Base-by-base conservation (phyloP, 2,797 vertebrate genomes). In the Hypotaenidia okinawae region DNA sequence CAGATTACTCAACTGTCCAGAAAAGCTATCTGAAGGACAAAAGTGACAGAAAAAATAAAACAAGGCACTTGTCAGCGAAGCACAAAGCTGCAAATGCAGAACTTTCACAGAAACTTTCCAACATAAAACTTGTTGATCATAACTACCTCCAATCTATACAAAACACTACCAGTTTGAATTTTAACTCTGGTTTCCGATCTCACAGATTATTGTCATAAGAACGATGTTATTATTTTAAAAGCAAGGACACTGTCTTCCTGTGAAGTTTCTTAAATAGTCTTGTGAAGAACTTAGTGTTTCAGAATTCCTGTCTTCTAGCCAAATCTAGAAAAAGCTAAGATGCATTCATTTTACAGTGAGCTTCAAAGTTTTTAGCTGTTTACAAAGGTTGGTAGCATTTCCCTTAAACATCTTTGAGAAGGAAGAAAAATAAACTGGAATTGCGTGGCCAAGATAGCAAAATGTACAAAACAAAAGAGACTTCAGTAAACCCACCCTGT, bases 391-490 rank as follows among this genome's bases (percentile, higher is more conserved):
- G 1, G 28, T 6, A 74, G 30, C 33, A 55, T 51, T 76, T 78
- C 63, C 49, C 52, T 51, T 25, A 67, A 57, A 75, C 10, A 49
- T 19, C 24, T 73, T 5, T 0, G 37, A 82, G 45, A 59, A 57
- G 16, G 28, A 39, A 85, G 80, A 85, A 83, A 85, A 45, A 13
- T n/a, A 80, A 74, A 24, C 33, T n/a, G 30, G 28, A 90, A 68
- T 49, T 3, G 0, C 22, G 54, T 2, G 16, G 30, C 24, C 51
- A 84, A 52, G 47, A 70, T 0, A 41, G 28, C 0, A 2, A 57
- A 43, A 15, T 19, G 69, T 43, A 73, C 11, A 54, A 64, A 91
- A 39, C 30, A 66, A 24, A 64, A 69, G 21, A 25, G 15, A 69
- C 45, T 77, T 62, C 8, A n/a, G 59, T 24, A 68, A 16, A 54